Base-by-base conservation (phyloP, 1,140 invertebrate species). In the Ips nitidus region DNA sequence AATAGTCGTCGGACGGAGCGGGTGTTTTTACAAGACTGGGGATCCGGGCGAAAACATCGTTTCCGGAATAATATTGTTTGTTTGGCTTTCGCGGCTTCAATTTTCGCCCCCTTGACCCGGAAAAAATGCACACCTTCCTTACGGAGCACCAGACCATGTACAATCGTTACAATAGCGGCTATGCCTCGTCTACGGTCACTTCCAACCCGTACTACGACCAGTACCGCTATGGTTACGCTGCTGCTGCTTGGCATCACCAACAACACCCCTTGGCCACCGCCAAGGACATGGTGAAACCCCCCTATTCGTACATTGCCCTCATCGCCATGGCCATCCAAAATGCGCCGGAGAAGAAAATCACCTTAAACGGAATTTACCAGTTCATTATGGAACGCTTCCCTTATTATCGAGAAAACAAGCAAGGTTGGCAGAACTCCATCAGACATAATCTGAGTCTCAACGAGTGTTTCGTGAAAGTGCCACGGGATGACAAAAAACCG, bases 381-480 rank as follows among this genome's bases (percentile, higher is more conserved):
- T 99, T 97, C 79, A 99, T 99, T 71, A 99, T 99, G 91, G 95
- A 98, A 73, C 85, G 93, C 2, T 99, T 98, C 79, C 95, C 96
- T 0, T 99, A 98, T 78, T 99, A 98, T 81, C 84, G 97, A n/a
- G 94, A 98, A 79, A 98, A 95, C 81, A 97, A 96, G 79, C 95
- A 98, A 81, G 90, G 93, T 60, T 95, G 94, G 94, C 95, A 98
- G 81, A 98, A 98, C 79, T 95, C 92, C 1, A 98, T 98, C 66
- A 85, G 96, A 47, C 96, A 99, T 81, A 99, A 99, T 83, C 83
- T 99, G 2, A 96, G 93, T 71, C 84, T 99, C 8, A 99, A 99
- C 84, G 98, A 99, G 82, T 99, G 98, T 80, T 99, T 99, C 82
- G 91, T 99, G 1, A 99, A 99, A 83, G 92, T 98, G 59, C 88